phyloP scores from a whole-genome alignment of 2,113 vertebrate species.

The Thamnaconus septentrionalis region DNA sequence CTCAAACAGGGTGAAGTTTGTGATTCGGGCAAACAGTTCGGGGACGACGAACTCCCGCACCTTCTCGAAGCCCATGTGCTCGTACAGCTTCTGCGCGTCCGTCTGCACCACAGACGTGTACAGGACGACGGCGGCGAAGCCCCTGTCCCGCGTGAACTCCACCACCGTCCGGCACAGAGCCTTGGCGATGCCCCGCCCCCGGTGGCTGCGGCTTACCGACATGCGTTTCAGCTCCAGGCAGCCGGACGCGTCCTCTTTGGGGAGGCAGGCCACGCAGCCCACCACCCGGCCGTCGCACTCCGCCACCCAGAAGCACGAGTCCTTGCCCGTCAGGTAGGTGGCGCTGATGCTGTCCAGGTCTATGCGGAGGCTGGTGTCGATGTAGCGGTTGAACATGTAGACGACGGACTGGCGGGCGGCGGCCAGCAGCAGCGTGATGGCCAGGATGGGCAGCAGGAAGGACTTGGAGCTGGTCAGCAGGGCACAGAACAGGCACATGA shows the following conservation, averaged over 20 bases:
- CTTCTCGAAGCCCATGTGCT: constrained; percentile 69
- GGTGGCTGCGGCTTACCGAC: constrained; percentile 67
- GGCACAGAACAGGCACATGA: constrained; percentile 68
- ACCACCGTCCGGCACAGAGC: constrained; percentile 67
- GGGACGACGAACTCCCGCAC: constrained; percentile 51
- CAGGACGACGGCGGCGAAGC: constrained; percentile 64
- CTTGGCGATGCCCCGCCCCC: constrained; percentile 75
- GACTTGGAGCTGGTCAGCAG: constrained; percentile 73
- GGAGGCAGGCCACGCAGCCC: constrained; percentile 69
- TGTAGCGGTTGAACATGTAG: constrained; percentile 66
- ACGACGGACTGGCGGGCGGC: constrained; percentile 59
- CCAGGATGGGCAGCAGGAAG: constrained; percentile 70
- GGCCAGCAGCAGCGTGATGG: constrained; percentile 71
- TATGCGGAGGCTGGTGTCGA: constrained; percentile 51
- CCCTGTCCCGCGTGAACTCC: constrained; percentile 65
- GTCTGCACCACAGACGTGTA: constrained; percentile 75
- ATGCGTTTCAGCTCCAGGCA: constrained; percentile 76
- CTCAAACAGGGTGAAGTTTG: constrained; percentile 71
- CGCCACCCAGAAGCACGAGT: constrained; percentile 80
- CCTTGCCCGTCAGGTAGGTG: constrained; percentile 58
- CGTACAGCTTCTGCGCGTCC: constrained; percentile 77
- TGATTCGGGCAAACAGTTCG: constrained; percentile 46
- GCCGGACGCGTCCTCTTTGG: not conserved
- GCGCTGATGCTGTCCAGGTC: constrained; percentile 64
- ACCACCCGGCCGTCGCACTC: constrained; percentile 71